A percentile compares a stretch with the other conserved stretches of the same genome.
phyloP scores from a whole-genome alignment of 2,113 vertebrate species.

The Corythaeola cristata region DNA sequence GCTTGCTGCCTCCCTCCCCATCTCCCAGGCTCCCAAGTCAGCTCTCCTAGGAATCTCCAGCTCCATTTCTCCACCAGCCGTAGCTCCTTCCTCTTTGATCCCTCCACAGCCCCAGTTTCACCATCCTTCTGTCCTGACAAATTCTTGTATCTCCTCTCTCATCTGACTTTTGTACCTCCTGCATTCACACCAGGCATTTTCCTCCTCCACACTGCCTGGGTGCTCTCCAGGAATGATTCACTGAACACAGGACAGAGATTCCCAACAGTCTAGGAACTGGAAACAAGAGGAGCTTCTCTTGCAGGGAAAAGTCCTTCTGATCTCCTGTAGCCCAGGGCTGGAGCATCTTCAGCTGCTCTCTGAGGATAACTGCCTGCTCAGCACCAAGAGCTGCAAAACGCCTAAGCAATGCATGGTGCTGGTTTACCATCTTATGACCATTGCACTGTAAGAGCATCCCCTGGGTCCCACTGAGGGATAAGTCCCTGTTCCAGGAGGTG shows the following conservation, averaged over 20 bases:
- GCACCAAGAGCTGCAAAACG: not conserved
- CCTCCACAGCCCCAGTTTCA: not conserved
- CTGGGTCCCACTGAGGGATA: not conserved
- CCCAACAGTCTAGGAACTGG: slow-evolving; percentile 4
- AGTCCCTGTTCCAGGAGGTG: not conserved
- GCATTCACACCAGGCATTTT: slow-evolving; percentile 37
- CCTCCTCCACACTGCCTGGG: slow-evolving; percentile 56
- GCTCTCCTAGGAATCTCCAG: not conserved
- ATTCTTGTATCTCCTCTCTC: slow-evolving; percentile 18
- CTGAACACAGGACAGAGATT: slow-evolving; percentile 31
- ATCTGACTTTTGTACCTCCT: slow-evolving; percentile 46
- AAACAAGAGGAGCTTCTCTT: not conserved
- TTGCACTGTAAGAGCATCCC: not conserved
- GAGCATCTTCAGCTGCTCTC: not conserved
- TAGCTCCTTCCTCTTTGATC: not conserved
- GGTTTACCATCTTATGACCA: not conserved
- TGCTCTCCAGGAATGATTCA: slow-evolving; percentile 58
- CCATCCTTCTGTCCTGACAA: not conserved
- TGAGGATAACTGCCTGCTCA: not conserved
- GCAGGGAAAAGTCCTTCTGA: slow-evolving; percentile 5
- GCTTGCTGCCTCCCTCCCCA: not conserved
- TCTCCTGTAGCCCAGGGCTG: not conserved
- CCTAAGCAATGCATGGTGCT: not conserved
- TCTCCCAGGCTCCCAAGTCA: not conserved
- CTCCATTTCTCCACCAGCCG: not conserved